Conservation (phyloP, 2,113 vertebrate species). For the Glaucomys volans region DNA sequence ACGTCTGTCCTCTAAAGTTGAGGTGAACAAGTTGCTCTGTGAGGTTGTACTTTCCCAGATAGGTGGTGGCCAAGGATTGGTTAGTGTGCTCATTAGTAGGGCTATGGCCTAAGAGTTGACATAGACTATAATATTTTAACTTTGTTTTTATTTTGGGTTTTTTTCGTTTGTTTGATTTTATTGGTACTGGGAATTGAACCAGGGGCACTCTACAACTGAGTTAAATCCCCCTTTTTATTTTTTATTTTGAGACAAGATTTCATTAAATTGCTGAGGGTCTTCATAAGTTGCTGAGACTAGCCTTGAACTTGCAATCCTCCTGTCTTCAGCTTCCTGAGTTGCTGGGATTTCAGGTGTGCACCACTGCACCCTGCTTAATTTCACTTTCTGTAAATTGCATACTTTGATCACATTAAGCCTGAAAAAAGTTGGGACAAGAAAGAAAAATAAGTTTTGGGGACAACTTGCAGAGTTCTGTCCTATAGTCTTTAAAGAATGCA, state of each 20-base stretch:
- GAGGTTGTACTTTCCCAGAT: conserved; percentile 95
- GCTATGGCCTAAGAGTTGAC: conserved; percentile 94
- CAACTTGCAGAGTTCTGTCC: not conserved
- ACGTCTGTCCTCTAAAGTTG: conserved; percentile 94
- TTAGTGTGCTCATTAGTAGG: conserved; percentile 95
- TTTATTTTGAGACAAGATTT: too few species aligned
- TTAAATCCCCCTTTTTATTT: too few species aligned
- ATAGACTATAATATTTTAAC: conserved; percentile 88
- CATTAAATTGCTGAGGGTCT: too few species aligned
- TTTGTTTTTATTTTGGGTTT: not conserved
- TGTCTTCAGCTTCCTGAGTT: too few species aligned
- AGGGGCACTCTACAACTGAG: too few species aligned
- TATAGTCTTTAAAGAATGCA: not conserved
- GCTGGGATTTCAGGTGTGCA: too few species aligned
- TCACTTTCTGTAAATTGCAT: not conserved
- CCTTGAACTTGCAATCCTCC: too few species aligned
- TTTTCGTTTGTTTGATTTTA: too few species aligned
- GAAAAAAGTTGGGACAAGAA: conserved; percentile 45
- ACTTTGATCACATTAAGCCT: conserved; percentile 89
- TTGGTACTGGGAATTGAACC: too few species aligned
- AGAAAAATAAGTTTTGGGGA: not conserved
- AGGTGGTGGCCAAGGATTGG: conserved; percentile 93
- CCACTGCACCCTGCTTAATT: too few species aligned
- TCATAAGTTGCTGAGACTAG: too few species aligned
- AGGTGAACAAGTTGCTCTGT: conserved; percentile 94